Conservation (phyloP, 2,888 invertebrate genomes). For the Liodrosophila aerea region DNA sequence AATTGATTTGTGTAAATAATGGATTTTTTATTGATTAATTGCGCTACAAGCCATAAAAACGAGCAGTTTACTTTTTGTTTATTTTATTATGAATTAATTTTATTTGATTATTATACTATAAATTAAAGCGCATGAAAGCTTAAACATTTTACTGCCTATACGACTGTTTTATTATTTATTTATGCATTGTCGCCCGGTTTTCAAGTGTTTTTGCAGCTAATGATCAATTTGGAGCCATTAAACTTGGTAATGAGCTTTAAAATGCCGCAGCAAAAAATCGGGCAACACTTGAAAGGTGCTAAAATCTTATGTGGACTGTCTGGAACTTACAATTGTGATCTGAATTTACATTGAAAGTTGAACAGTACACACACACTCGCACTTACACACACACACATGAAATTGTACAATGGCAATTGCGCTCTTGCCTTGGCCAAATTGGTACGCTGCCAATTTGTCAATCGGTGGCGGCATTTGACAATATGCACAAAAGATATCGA, state of each 20-base stretch:
- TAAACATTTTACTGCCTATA: slow-evolving; percentile 36
- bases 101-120: slow-evolving; percentile 19
- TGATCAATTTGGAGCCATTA: slow-evolving; percentile 64
- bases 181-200: slow-evolving; percentile 45
- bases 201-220: slow-evolving; percentile 61
- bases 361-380: background rate
- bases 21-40: slow-evolving; percentile 65
- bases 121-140: slow-evolving; percentile 12
- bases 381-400: background rate
- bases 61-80: slow-evolving; percentile 19
- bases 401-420: slow-evolving; percentile 1
- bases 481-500: slow-evolving; percentile 50
- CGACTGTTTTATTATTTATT: slow-evolving; percentile 59
- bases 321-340: no score
- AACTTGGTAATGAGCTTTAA: slow-evolving; percentile 46
- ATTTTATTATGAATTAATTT: slow-evolving; percentile 24
- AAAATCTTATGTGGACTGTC: slow-evolving; percentile 3
- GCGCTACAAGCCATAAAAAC: slow-evolving; percentile 28
- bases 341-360: background rate
- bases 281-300: slow-evolving; percentile 32
- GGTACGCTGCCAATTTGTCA: slow-evolving; percentile 52
- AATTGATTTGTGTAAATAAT: slow-evolving; percentile 50
- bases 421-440: slow-evolving; percentile 58
- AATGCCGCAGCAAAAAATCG: slow-evolving; percentile 15
- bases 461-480: slow-evolving; percentile 51